Evolutionary conservation across 2,797 vertebrate genomes (phyloP), one percentile per base, ranked within the genome.

Genomic region (Corythornis leucogaster): DNA sequence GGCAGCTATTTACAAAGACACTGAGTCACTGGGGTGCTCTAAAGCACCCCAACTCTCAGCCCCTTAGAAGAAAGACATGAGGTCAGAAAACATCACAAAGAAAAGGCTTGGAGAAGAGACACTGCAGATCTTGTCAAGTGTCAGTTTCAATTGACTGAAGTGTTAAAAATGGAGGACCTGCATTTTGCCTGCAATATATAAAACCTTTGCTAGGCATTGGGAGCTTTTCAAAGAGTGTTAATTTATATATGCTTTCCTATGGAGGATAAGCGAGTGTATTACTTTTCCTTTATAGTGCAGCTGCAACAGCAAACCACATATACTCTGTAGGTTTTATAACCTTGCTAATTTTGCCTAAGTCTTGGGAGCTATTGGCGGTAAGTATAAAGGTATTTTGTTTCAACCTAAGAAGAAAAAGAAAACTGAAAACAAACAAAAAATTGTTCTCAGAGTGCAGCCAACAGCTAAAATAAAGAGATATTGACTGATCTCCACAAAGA

Each of bases 271-370:
- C 30, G 43, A 63, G 24, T 74, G 67, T 86, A 88, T 91, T 92
- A 90, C 77, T 95, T 91, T 87, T 91, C 28, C 63, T 95, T 95
- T 91, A 93, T 95, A 64, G 70, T 79, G 94, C 94, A 96, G 85
- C 92, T 96, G 92, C 67, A 96, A 95, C 42, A 95, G 95, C 95
- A 96, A 96, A 96, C 85, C 74, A 84, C 87, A 92, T 58, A 54
- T 73, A 61, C 55, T 30, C 57, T 46, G 51, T 31, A 86, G 64
- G 69, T 86, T 94, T 95, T 92, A 92, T 80, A 93, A 88, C 80
- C 74, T 92, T 88, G 59, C 67, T 95, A 93, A 93, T 94, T 96
- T 95, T 94, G 74, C 55, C 17, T n/a, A 81, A 91, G 89, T 75
- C 77, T 89, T 87, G 45, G 59, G 93, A 95, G 55, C 76, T 67